phyloP scores from a whole-genome alignment of 2,113 vertebrate genomes.

The Pluvianellus socialis region DNA sequence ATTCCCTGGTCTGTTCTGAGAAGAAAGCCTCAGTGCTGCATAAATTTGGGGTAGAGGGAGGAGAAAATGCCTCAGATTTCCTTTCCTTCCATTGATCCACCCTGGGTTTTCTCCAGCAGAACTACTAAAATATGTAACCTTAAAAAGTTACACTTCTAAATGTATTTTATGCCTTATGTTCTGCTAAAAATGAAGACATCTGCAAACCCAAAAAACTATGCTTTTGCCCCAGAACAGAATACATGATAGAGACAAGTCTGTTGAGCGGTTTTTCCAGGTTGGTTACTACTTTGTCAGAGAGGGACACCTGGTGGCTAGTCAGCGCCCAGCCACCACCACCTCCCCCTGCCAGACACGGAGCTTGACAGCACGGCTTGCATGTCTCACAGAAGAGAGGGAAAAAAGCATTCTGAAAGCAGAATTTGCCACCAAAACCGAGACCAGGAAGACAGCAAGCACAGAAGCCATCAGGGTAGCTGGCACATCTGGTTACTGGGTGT shows the following conservation, averaged over 20 bases:
- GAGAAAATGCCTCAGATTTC: not conserved
- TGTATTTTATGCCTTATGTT: rapidly evolving
- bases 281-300: constrained; percentile 48
- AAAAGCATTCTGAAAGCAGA: rapidly evolving
- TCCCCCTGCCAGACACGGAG: no score
- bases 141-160: not conserved
- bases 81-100: not conserved
- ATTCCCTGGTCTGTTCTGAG: not conserved
- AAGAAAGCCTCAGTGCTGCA: not conserved
- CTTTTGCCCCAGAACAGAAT: not conserved
- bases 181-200: not conserved
- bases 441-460: not conserved
- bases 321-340: not conserved
- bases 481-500: not conserved
- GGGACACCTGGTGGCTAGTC: constrained; percentile 71
- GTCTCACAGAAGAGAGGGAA: not conserved
- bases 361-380: not conserved
- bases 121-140: rapidly evolving
- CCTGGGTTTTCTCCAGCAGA: not conserved
- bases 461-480: not conserved
- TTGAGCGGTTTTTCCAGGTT: not conserved
- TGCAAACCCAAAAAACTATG: not conserved
- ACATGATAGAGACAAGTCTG: rapidly evolving
- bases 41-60: not conserved
- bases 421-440: not conserved